Conservation (phyloP, 2,797 vertebrate genomes). For the Allobates femoralis region DNA sequence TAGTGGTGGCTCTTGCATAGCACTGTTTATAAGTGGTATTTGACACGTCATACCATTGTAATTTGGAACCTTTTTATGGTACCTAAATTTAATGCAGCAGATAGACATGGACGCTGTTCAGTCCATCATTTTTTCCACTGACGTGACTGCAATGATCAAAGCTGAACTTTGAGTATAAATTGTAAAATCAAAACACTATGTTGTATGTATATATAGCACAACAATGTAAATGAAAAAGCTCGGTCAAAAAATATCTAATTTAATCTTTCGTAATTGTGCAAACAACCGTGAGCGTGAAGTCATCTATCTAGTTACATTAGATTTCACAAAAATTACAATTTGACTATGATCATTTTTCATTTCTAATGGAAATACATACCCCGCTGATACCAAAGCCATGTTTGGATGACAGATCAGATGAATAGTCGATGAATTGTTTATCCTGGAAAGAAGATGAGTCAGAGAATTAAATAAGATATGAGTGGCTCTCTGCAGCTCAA, state of each 20-base stretch:
- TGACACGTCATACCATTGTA: no score
- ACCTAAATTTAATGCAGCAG: no score
- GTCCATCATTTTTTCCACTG: no score
- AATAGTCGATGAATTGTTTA: constrained; percentile 42
- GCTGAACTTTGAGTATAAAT: background rate
- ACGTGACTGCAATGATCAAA: background rate
- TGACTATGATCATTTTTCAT: constrained; percentile 50
- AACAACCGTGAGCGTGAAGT: constrained; percentile 8
- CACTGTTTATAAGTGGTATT: no score
- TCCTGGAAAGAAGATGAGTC: constrained; percentile 51
- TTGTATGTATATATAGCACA: background rate
- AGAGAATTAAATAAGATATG: constrained; percentile 43
- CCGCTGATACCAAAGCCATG: constrained; percentile 53
- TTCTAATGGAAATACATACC: constrained; percentile 50
- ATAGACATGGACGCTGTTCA: background rate
- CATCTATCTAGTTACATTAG: constrained; percentile 32
- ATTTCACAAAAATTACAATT: constrained; percentile 30
- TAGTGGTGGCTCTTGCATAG: no score
- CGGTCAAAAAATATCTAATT: background rate
- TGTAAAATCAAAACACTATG: background rate
- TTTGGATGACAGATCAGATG: constrained; percentile 55
- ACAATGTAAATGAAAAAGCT: background rate
- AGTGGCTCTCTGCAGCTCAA: constrained; percentile 26
- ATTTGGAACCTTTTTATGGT: no score
- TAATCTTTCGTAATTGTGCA: background rate